phyloP scores from a whole-genome alignment of 2,888 invertebrate genomes.

The Thecophora atra region DNA sequence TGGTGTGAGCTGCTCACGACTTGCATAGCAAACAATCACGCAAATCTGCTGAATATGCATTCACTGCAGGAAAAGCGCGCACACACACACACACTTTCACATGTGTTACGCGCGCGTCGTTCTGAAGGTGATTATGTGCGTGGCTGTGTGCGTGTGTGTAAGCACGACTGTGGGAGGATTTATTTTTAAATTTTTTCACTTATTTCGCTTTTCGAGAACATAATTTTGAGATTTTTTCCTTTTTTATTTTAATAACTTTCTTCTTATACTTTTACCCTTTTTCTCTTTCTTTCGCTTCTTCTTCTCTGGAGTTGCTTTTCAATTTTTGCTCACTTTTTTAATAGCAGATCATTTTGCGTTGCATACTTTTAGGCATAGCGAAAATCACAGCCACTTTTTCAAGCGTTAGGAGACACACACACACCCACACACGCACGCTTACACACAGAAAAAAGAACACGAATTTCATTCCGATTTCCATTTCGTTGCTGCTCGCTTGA shows the following conservation, averaged over 20 bases:
- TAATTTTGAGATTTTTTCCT: constrained; percentile 11
- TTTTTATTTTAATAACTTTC: too few relatives aligned
- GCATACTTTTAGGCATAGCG: constrained; percentile 36
- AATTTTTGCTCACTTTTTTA: constrained; percentile 5
- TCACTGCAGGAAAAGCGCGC: neutral
- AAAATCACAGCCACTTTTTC: constrained; percentile 4
- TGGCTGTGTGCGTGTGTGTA: constrained; percentile 18
- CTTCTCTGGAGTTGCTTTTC: too few relatives aligned
- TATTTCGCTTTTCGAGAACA: constrained; percentile 45
- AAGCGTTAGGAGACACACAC: neutral
- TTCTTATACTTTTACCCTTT: neutral
- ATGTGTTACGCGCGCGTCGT: constrained; percentile 24
- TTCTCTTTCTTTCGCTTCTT: too few relatives aligned
- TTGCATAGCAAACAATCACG: constrained; percentile 23
- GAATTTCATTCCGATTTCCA: neutral
- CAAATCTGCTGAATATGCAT: neutral
- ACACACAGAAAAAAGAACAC: neutral
- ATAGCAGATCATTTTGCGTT: neutral
- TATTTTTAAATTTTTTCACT: constrained; percentile 57
- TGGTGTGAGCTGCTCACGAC: constrained; percentile 39
- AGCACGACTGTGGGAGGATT: constrained; percentile 35
- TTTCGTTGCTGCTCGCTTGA: constrained; percentile 10
- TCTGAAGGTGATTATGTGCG: constrained; percentile 35
- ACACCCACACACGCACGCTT: constrained; percentile 30
- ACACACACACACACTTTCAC: constrained; percentile 20